phyloP scores from a whole-genome alignment of 2,888 invertebrate genomes.

The Petrolisthes manimaculis region DNA sequence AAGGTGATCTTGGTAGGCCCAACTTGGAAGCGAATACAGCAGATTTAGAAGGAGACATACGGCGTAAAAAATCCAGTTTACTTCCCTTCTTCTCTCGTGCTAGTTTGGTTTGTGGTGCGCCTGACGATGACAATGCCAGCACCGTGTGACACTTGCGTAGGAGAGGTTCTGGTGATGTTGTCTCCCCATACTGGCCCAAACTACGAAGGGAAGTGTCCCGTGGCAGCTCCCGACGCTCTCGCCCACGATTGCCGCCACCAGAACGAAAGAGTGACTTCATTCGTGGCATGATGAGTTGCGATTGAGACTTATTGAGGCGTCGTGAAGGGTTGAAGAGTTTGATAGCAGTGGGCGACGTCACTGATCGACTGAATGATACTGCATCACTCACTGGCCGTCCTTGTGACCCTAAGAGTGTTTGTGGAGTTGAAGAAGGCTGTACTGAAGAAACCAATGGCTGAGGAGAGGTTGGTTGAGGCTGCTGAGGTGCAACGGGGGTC shows the following conservation, averaged over 20 bases:
- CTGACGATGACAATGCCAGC: conserved; percentile 55
- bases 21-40: conserved; percentile 52
- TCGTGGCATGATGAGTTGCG: conserved; percentile 57
- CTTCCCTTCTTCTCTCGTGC: conserved; percentile 49
- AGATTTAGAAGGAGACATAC: conserved; percentile 48
- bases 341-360: conserved; percentile 55
- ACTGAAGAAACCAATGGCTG: background rate
- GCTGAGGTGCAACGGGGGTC: background rate
- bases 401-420: background rate
- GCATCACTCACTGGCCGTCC: background rate
- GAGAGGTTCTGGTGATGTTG: conserved; percentile 50
- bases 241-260: conserved; percentile 36
- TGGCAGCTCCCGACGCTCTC: conserved; percentile 36
- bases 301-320: conserved; percentile 31
- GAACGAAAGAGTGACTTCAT: conserved; percentile 52
- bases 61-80: conserved; percentile 45
- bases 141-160: conserved; percentile 62
- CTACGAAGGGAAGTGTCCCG: conserved; percentile 38
- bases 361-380: conserved; percentile 42
- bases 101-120: conserved; percentile 47
- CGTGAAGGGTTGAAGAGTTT: conserved; percentile 49
- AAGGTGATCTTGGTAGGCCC: conserved; percentile 36
- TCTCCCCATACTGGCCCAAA: conserved; percentile 39
- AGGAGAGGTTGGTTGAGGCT: conserved; percentile 1
- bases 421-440: background rate